Evolutionary conservation across 1,140 invertebrate species (phyloP).

Genomic region (Hyposmocoma kahamanoa): DNA sequence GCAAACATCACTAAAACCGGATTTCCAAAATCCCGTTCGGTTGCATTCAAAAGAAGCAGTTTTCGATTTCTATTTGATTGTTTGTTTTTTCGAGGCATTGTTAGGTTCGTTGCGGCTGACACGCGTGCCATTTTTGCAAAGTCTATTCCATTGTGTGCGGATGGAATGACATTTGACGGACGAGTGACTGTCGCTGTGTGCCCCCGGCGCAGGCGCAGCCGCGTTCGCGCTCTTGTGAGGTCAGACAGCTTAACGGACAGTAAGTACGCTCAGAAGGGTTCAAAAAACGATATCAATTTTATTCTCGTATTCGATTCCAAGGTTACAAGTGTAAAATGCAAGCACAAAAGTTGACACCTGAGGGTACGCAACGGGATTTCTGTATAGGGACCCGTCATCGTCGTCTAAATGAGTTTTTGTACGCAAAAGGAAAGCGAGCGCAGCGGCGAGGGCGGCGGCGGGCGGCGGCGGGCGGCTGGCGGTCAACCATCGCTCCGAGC

Average conservation of each 20-base stretch:
- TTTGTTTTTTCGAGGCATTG: conserved; percentile 70
- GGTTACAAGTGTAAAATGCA: conserved; percentile 19
- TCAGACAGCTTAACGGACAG: conserved; percentile 23
- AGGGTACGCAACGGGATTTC: conserved; percentile 66
- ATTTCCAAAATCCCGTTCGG: conserved; percentile 71
- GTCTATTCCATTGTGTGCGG: conserved; percentile 61
- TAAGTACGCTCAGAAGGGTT: conserved; percentile 10
- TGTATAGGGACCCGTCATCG: conserved; percentile 56
- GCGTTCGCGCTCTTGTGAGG: conserved; percentile 21
- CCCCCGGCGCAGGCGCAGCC: conserved; percentile 13
- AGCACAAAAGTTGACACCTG: conserved; percentile 30
- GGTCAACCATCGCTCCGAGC: conserved; percentile 60
- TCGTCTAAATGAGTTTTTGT: conserved; percentile 62
- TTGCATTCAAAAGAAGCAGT: conserved; percentile 61
- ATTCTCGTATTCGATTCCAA: conserved; percentile 4
- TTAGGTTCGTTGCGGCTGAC: conserved; percentile 46
- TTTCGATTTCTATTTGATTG: conserved; percentile 72
- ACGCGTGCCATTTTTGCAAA: conserved; percentile 67
- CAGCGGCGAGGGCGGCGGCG: too few species aligned
- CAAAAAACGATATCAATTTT: not conserved
- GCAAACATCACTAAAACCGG: conserved; percentile 63
- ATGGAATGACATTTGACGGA: conserved; percentile 63
- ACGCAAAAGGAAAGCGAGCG: conserved; percentile 42
- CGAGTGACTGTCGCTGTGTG: conserved; percentile 24
- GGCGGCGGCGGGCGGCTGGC: conserved; percentile 30